These are phyloP conservation scores for Lucifuga dentata DNA, from an alignment of 2,113 vertebrate species.

Conservation along the genomic window DNA sequence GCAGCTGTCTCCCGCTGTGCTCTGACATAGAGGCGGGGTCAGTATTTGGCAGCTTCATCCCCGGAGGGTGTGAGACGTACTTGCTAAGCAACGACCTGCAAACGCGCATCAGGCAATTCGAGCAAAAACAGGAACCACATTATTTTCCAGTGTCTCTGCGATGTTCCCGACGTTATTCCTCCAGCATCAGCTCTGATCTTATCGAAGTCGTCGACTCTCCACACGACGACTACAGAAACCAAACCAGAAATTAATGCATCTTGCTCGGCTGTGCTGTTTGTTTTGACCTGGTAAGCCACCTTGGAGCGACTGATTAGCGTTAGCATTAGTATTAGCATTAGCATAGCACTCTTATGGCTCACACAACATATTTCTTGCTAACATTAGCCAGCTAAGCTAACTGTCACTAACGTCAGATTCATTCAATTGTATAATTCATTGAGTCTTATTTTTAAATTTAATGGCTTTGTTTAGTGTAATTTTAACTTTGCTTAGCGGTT, in stretches of 20 bases:
- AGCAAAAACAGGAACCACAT: conserved; percentile 66
- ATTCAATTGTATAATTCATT: not conserved
- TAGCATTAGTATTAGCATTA: conserved; percentile 72
- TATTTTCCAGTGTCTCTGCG: conserved; percentile 42
- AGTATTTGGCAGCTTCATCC: conserved; percentile 76
- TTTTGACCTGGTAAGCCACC: conserved; percentile 83
- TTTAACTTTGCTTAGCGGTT: not conserved
- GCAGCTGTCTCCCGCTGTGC: conserved; percentile 58
- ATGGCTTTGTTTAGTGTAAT: fast-evolving
- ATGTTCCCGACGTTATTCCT: conserved; percentile 61
- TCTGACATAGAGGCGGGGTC: conserved; percentile 68
- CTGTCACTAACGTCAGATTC: conserved; percentile 1
- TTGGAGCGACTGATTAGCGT: conserved; percentile 59
- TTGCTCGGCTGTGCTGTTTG: conserved; percentile 70
- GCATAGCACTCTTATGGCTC: conserved; percentile 56
- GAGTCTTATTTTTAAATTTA: fast-evolving
- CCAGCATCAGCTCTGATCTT: conserved; percentile 41
- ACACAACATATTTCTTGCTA: conserved; percentile 61
- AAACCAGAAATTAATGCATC: conserved; percentile 66
- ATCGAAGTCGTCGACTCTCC: conserved; percentile 37
- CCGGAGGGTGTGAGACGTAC: conserved; percentile 68
- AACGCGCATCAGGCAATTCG: conserved; percentile 67
- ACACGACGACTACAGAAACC: conserved; percentile 53
- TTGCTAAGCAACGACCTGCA: conserved; percentile 70
- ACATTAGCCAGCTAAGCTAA: conserved; percentile 60